Base-by-base conservation (phyloP, 2,888 invertebrate genomes). In the Venusia cambrica region DNA sequence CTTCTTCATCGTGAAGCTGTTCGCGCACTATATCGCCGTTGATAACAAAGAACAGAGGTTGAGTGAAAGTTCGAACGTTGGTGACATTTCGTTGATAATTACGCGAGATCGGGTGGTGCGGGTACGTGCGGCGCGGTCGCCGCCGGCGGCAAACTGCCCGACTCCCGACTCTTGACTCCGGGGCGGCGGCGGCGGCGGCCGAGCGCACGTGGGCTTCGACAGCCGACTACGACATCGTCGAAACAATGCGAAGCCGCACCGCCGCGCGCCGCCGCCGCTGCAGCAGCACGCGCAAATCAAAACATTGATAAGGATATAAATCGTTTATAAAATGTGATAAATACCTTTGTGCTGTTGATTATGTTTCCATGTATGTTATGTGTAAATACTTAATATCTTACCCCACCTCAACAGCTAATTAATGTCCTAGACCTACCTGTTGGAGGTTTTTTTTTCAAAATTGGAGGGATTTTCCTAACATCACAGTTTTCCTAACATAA, bases 101-200 rank as follows among this genome's bases (percentile, higher is more conserved):
- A 45, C 44, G 52, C 39, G 54, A 43, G 48, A 45, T 41, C 44
- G 50, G 37, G 39, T 35, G 37, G 40, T 33, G 60, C 40, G 26
- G 48, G 46, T 39, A 58, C 74, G 73, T 67, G 69, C 38, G 55
- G 48, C 64, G 57, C 63, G 60, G 48, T 39, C 66, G 66, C 47
- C 69, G 79, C 55, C 79, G 60, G 58, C 64, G 67, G 53, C 63
- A 68, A 68, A 80, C 83, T 79, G 78, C 72, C 43, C 45, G 43
- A 20, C 18, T 27, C 13, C 15, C 24, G 8, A 11, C 20, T n/a
- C 16, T 9, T 21, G 17, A 19, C 19, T 25, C 29, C 16, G 29
- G n/a, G 12, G 62, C 62, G 50, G 56, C 57, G 56, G 41, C 37
- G 49, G 51, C 45, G 27, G 41, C 20, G 40, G n/a, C 45, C 53